Evolutionary conservation across 2,888 invertebrate genomes (phyloP).

Genomic region (Lithophane ornitopus): DNA sequence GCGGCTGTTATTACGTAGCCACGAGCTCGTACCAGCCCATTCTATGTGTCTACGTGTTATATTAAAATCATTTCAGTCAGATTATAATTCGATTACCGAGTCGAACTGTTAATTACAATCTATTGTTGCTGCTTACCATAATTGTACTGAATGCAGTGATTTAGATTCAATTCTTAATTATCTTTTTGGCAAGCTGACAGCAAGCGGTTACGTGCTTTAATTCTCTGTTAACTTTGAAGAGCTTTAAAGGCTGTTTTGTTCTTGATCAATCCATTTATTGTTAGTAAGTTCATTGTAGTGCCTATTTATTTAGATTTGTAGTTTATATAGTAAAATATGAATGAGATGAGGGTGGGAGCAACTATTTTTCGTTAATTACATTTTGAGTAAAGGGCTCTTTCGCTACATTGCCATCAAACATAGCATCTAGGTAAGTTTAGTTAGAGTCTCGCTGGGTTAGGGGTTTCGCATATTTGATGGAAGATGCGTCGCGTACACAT

Average conservation of each 20-base stretch:
- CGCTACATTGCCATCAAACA: too few relatives aligned
- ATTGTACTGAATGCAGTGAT: constrained; percentile 53
- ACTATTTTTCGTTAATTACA: not conserved
- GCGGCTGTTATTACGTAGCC: too few relatives aligned
- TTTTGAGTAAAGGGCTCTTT: not conserved
- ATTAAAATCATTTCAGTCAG: constrained; percentile 19
- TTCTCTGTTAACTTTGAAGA: constrained; percentile 25
- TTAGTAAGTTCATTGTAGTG: not conserved
- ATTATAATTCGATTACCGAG: constrained; percentile 52
- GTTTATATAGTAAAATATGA: not conserved
- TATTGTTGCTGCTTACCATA: constrained; percentile 65
- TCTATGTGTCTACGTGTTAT: not conserved
- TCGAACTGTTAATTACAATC: constrained; percentile 65
- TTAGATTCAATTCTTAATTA: constrained; percentile 67
- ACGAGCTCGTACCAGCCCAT: too few relatives aligned
- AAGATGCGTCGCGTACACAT: too few relatives aligned
- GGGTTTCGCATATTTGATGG: too few relatives aligned
- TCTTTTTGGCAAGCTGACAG: constrained; percentile 69
- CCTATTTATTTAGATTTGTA: not conserved
- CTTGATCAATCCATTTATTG: constrained; percentile 20
- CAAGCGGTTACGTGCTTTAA: constrained; percentile 53
- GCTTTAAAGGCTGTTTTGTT: constrained; percentile 17
- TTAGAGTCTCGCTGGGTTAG: too few relatives aligned
- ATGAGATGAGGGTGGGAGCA: not conserved
- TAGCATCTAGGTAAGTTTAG: too few relatives aligned